Evolutionary conservation across 2,113 vertebrate species (phyloP), one percentile per base, ranked within the genome.

Genomic region (Meriones unguiculatus): DNA sequence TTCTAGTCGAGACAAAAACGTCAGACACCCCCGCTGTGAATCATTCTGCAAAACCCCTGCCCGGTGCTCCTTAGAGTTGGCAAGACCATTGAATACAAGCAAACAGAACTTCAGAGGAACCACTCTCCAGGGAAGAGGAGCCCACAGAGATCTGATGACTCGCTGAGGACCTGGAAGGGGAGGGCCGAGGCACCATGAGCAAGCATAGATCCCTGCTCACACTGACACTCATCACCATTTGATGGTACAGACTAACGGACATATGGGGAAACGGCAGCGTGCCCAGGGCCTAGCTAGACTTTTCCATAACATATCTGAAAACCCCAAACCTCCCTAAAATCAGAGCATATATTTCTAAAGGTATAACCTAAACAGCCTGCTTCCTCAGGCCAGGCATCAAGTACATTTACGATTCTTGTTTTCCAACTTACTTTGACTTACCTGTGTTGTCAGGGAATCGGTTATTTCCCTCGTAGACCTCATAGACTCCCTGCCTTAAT

Each of bases 61-160:
- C 32, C 25, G 7, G 22, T 32, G 11, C 17, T 28, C 32, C 80
- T 86, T 32, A 52, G 38, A 78, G 76, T 22, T 57, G 85, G 25
- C 6, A 50, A 46, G 38, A 22, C 62, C 5, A 35, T 72, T 32
- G 15, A 77, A 38, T 65, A 18, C 11, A 92, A 88, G 7, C 25
- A 54, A 57, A 38, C 15, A 32, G 30, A 32, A n/a, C 20, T 1
- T 30, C 78, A 13, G 54, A 86, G 73, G 17, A 4, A 78, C 46
- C 13, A 54, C 30, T 28, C 20, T 24, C 50, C 11, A 50, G 25
- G 24, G 50, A 50, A 50, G 46, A 15, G 54, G 7, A 32, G 2
- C 52, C 30, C 1, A 12, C 2, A 28, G 41, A 57, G 65, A 11
- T 54, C 0, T 0, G 11, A 11, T 10, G 10, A 46, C 28, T 38